Base-by-base conservation (phyloP, 2,797 vertebrate species). In the Tragopan temminckii region DNA sequence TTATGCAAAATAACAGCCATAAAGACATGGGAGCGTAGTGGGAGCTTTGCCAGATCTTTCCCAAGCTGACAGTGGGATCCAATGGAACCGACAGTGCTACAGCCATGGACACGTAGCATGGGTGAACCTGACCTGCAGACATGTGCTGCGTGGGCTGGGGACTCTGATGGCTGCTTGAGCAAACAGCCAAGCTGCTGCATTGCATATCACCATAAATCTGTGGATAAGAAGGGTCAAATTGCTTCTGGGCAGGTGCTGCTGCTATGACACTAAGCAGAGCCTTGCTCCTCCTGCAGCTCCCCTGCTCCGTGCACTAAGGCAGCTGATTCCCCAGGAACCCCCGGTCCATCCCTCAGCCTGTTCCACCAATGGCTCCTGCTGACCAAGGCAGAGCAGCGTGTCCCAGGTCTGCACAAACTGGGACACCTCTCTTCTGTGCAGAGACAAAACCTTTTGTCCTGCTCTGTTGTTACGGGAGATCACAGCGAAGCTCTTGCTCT, bases 161-260 rank as follows among this genome's bases (percentile, higher is more conserved):
- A 66, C 64, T 64, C 57, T 8, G 5, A 33, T 12, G 69, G 36
- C 50, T 66, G 35, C 53, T 46, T 24, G 61, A 59, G 85, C 59
- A 15, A 64, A 45, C 33, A 72, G 36, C 45, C 68, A 80, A 36
- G 17, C 14, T 74, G 79, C 46, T 45, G 38, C 40, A 7, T 6
- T 0, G 5, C 29, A 13, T 0, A 0, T 13, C 2, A 13, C 40
- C 45, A 42, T 38, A 31, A 48, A 64, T 23, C 55, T 0, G 0
- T 16, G 59, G 35, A 13, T 85, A 36, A 33, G 11, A 38, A 18
- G 13, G 50, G n/a, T 10, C 43, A 36, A n/a, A 50, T 7, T 7
- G 2, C 29, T 64, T 21, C 46, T 20, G 62, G n/a, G 33, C 25
- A 35, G 42, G 38, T 74, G 69, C 70, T 89, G 52, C 55, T n/a